These are phyloP conservation scores for Petaurus breviceps DNA, from an alignment of 2,113 vertebrate genomes.

Conservation along the genomic window DNA sequence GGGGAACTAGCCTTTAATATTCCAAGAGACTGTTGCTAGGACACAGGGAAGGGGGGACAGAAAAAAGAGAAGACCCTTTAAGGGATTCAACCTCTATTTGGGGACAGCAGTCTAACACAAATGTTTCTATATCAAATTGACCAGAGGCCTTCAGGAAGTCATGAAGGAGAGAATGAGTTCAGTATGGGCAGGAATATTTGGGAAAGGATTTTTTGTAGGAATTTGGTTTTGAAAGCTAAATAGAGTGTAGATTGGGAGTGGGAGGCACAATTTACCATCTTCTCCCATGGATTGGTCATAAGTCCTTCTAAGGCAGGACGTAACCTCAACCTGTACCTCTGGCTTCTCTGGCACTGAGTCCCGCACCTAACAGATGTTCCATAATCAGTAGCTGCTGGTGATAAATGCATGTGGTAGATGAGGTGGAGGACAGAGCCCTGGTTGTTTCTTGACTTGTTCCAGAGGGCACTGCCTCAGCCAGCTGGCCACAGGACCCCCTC, in stretches of 20 bases:
- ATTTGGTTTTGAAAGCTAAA: not conserved
- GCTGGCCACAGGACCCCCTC: not conserved
- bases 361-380: not conserved
- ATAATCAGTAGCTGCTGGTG: not conserved
- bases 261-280: not conserved
- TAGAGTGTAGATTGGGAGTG: not conserved
- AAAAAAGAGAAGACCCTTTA: not conserved
- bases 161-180: not conserved
- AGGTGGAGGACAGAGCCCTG: no score
- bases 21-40: not conserved
- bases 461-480: not conserved
- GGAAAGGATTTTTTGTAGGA: not conserved
- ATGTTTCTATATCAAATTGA: not conserved
- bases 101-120: no score
- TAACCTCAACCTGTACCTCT: not conserved
- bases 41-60: not conserved
- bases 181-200: not conserved
- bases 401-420: not conserved
- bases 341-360: not conserved
- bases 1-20: not conserved
- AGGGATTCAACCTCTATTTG: not conserved
- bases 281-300: not conserved
- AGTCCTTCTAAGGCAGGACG: not conserved
- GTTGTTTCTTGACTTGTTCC: not conserved
- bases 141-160: not conserved